Evolutionary conservation across 2,113 vertebrate genomes (phyloP).

Genomic region (Probosciger aterrimus): DNA sequence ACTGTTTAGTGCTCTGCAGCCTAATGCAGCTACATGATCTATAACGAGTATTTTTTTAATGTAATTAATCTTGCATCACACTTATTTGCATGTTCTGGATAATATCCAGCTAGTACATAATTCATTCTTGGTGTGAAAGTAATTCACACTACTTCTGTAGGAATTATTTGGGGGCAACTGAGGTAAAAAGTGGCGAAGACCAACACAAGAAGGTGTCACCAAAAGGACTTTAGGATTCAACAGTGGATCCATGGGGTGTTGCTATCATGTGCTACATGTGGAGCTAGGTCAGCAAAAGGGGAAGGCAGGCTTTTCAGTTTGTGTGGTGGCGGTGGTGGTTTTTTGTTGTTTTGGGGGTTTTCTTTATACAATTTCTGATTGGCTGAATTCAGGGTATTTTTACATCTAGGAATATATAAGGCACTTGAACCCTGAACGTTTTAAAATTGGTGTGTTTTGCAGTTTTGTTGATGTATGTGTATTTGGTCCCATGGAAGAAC

Average conservation of each 20-base stretch:
- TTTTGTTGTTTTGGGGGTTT: neutral
- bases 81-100: neutral
- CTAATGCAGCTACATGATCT: neutral
- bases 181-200: neutral
- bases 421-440: neutral
- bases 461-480: neutral
- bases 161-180: neutral
- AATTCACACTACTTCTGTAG: neutral
- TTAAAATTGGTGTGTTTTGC: neutral
- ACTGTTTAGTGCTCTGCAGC: neutral
- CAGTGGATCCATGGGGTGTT: neutral
- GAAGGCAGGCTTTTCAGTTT: neutral
- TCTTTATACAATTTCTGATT: neutral
- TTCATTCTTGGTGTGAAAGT: neutral
- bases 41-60: neutral
- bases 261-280: accelerated
- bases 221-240: neutral
- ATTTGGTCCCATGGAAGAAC: neutral
- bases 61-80: neutral
- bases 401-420: neutral
- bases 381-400: neutral
- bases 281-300: neutral
- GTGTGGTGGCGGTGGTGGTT: too few relatives aligned
- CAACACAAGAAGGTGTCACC: neutral
- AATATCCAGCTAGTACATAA: neutral